Conservation (phyloP, 1,140 invertebrate species). For the Diabrotica virgifera region DNA sequence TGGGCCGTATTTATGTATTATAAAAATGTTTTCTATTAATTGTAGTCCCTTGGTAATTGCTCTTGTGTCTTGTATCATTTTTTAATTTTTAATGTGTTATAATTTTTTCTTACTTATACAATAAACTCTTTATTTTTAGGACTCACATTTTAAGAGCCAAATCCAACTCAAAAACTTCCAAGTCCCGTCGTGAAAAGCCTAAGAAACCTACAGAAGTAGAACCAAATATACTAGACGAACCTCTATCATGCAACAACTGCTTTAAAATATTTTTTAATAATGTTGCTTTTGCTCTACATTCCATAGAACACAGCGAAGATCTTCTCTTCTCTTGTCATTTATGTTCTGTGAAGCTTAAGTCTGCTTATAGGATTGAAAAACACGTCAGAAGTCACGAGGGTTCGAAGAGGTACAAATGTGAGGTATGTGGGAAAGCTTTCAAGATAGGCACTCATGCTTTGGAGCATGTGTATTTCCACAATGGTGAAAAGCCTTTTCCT, state of each 20-base stretch:
- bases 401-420: constrained; percentile 51
- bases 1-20: too few species aligned
- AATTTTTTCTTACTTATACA: too few species aligned
- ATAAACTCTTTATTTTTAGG: too few species aligned
- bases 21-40: too few species aligned
- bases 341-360: constrained; percentile 46
- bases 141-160: not conserved
- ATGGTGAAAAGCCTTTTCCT: constrained; percentile 47
- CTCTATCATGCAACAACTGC: constrained; percentile 46
- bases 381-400: constrained; percentile 46
- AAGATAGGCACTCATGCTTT: constrained; percentile 49
- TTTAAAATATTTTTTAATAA: constrained; percentile 35
- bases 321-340: constrained; percentile 44
- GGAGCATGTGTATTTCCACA: constrained; percentile 43
- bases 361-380: constrained; percentile 46
- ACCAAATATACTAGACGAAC: constrained; percentile 48
- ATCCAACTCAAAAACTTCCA: constrained; percentile 36
- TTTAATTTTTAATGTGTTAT: too few species aligned
- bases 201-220: constrained; percentile 51
- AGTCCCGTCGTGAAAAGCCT: constrained; percentile 61
- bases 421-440: constrained; percentile 52
- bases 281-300: constrained; percentile 33
- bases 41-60: too few species aligned
- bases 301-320: constrained; percentile 40
- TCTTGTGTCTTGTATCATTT: too few species aligned